phyloP scores from a whole-genome alignment of 2,888 invertebrate species.

The Calephelis perditalis region DNA sequence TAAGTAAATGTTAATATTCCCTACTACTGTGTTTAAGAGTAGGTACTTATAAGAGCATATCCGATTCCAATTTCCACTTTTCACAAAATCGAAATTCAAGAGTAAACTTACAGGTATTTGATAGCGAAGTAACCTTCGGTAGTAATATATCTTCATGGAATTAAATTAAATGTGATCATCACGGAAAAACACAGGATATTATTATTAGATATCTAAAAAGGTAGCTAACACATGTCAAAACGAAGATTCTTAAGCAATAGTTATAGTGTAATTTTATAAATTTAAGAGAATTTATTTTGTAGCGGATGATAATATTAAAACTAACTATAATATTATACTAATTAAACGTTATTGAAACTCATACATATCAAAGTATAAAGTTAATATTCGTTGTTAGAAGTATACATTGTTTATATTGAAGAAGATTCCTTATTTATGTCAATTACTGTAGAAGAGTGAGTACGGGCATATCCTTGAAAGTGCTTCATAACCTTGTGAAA shows the following conservation, averaged over 20 bases:
- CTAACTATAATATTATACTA: slow-evolving; percentile 28
- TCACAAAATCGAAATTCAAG: too few species aligned
- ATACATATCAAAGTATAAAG: slow-evolving; percentile 69
- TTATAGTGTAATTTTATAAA: slow-evolving; percentile 40
- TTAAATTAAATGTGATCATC: too few species aligned
- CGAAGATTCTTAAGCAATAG: slow-evolving; percentile 42
- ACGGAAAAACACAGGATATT: too few species aligned
- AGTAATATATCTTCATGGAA: too few species aligned
- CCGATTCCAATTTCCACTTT: too few species aligned
- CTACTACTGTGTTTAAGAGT: too few species aligned
- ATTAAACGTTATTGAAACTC: slow-evolving; percentile 45
- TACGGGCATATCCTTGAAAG: slow-evolving; percentile 38
- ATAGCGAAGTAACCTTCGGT: too few species aligned
- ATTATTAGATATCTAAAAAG: too few species aligned
- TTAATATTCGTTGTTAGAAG: slow-evolving; percentile 48
- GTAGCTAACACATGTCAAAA: background rate
- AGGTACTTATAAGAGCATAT: too few species aligned
- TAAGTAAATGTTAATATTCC: too few species aligned
- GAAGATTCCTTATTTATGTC: slow-evolving; percentile 74
- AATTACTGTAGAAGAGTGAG: slow-evolving; percentile 57
- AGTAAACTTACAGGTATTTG: too few species aligned
- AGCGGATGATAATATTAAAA: slow-evolving; percentile 35
- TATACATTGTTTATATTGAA: slow-evolving; percentile 50
- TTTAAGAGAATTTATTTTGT: slow-evolving; percentile 49
- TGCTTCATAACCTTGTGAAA: slow-evolving; percentile 40